Conservation (phyloP, 2,113 vertebrate genomes). For the Semnornis frantzii region DNA sequence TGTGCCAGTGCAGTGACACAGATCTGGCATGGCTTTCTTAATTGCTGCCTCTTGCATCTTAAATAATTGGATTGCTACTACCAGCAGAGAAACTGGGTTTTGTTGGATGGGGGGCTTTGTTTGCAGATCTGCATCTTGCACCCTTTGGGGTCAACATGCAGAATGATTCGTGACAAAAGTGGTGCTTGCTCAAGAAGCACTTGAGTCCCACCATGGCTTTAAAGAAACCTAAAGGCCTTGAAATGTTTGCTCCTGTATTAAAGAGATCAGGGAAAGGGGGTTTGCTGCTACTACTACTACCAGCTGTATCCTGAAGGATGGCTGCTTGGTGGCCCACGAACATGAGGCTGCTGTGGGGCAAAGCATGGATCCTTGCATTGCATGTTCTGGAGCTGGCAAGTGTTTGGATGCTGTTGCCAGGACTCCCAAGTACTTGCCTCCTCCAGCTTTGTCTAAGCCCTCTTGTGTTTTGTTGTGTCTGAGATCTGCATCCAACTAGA, state of each 20-base stretch:
- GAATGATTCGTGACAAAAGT: not conserved
- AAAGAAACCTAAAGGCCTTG: not conserved
- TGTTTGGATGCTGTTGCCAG: not conserved
- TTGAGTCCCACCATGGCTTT: not conserved
- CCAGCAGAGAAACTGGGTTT: not conserved
- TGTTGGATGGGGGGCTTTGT: not conserved
- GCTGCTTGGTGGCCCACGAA: not conserved
- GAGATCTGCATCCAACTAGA: not conserved
- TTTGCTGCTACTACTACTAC: not conserved
- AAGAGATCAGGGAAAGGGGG: fast-evolving
- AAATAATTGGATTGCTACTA: not conserved
- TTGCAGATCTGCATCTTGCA: not conserved
- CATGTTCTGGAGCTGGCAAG: not conserved
- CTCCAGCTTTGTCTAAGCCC: not conserved
- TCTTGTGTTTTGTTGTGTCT: not conserved
- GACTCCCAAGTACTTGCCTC: not conserved
- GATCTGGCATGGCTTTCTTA: not conserved
- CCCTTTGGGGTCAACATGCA: not conserved
- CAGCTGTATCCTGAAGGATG: not conserved
- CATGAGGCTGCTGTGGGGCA: fast-evolving
- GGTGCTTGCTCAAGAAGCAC: not conserved
- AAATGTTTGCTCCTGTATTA: not conserved
- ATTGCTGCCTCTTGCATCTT: not conserved
- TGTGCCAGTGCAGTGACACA: fast-evolving
- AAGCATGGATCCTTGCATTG: fast-evolving